Conservation (phyloP, 2,113 vertebrate genomes). For the Hydrolagus affinis region DNA sequence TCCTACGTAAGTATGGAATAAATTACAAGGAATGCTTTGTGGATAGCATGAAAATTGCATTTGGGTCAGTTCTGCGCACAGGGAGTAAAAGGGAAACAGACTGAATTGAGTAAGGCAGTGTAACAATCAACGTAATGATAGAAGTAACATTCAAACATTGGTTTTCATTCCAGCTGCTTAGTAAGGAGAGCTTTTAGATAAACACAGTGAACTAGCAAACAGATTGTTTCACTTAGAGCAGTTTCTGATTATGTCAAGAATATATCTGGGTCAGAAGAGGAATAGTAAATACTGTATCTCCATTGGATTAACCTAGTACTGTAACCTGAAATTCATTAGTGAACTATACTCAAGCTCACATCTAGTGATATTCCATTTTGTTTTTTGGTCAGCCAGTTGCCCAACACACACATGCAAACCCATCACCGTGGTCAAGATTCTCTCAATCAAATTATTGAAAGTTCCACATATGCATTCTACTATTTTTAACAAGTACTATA, state of each 20-base stretch:
- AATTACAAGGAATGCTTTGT: background rate
- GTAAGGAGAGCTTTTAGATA: background rate
- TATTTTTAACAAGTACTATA: too few species aligned
- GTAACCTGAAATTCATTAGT: too few species aligned
- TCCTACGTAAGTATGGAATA: background rate
- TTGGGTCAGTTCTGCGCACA: background rate
- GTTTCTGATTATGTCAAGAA: background rate
- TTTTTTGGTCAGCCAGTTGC: too few species aligned
- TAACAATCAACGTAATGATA: background rate
- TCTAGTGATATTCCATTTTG: too few species aligned
- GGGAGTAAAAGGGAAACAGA: background rate
- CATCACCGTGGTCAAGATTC: too few species aligned
- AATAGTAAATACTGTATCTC: background rate
- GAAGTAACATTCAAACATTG: background rate
- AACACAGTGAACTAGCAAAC: background rate
- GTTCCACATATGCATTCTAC: too few species aligned
- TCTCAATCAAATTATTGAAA: too few species aligned
- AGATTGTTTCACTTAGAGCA: background rate
- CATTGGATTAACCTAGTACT: background rate
- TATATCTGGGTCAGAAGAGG: background rate
- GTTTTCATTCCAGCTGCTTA: background rate
- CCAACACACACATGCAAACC: too few species aligned
- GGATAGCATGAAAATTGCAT: background rate
- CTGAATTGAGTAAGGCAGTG: background rate
- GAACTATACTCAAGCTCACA: too few species aligned